Evolutionary conservation across 2,888 invertebrate genomes (phyloP), one percentile per base, ranked within the genome.

Genomic region (Hypercompe scribonia): DNA sequence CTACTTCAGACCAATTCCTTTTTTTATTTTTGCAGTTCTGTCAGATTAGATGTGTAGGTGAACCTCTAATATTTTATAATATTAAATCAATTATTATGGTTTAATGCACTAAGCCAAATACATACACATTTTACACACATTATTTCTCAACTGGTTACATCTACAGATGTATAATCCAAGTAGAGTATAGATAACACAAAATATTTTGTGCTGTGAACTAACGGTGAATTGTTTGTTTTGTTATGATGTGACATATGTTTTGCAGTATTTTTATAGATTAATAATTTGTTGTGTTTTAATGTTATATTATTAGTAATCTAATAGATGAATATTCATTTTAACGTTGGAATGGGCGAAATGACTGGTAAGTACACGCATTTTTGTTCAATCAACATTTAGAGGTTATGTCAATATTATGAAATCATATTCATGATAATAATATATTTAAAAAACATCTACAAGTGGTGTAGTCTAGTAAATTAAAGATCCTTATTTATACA

Each of bases 351-450:
- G n/a, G 65, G 46, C 15, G 63, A 34, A 34, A 75, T 76, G 70
- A 64, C 33, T 58, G 78, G 83, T 83, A 76, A 78, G 82, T 77
- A 61, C 61, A 61, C 31, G 28, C 31, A 28, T 1, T 58, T 61
- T 31, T 18, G 5, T 66, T 64, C 28, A 0, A 7, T 39, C 5
- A 4, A 0, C 31, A 31, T 54, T 76, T 65, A 28, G 39, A 83
- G 83, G 83, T 83, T 83, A 83, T 76, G 73, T 76, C 69, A 74
- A 66, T 83, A 76, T 84, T 83, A 77, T 83, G 83, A 74, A 79
- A 63, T 71, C 73, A 4, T 4, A 4, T 5, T 46, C 63, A 65
- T 15, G 5, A 18, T 50, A 21, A 50, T 3, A 18, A 13, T 54
- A 28, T 28, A 54, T 8, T n/a, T 61, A 24, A 31, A 61, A 18